Conservation (phyloP, 2,888 invertebrate species). For the Theretra japonica region DNA sequence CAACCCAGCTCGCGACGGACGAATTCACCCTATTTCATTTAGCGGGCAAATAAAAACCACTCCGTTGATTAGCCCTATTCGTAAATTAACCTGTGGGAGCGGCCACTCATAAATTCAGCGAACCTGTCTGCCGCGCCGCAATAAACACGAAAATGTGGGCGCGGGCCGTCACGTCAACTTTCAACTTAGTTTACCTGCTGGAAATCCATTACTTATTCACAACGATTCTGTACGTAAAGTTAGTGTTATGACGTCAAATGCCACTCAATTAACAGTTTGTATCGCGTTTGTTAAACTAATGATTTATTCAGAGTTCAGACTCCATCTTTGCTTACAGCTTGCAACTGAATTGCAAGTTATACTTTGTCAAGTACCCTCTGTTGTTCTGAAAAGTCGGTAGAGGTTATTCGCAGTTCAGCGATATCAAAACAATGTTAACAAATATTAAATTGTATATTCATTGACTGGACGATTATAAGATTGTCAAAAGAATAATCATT, state of each 20-base stretch:
- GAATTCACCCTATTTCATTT: slow-evolving; percentile 28
- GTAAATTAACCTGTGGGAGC: slow-evolving; percentile 46
- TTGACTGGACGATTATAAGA: background rate
- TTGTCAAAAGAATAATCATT: too few relatives aligned
- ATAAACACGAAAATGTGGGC: slow-evolving; percentile 24
- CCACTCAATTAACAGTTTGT: background rate
- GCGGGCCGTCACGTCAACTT: slow-evolving; percentile 23
- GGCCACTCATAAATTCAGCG: slow-evolving; percentile 38
- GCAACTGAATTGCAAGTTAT: background rate
- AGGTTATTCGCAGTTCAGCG: background rate
- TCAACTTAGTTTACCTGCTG: slow-evolving; percentile 13
- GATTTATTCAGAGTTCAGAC: background rate
- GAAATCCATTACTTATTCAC: background rate
- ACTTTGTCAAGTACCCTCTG: slow-evolving; percentile 1
- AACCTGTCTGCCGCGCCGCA: slow-evolving; percentile 1
- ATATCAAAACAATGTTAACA: background rate
- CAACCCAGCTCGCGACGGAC: too few relatives aligned
- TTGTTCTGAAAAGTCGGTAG: background rate
- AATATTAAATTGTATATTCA: background rate
- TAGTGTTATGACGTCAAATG: too few relatives aligned
- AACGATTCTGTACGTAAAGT: too few relatives aligned
- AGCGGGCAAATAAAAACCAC: slow-evolving; percentile 38
- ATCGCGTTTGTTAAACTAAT: background rate
- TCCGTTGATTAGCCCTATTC: slow-evolving; percentile 47
- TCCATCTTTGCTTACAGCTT: background rate